Evolutionary conservation across 2,888 invertebrate species (phyloP).

Genomic region (Drosophila sordidapex): DNA sequence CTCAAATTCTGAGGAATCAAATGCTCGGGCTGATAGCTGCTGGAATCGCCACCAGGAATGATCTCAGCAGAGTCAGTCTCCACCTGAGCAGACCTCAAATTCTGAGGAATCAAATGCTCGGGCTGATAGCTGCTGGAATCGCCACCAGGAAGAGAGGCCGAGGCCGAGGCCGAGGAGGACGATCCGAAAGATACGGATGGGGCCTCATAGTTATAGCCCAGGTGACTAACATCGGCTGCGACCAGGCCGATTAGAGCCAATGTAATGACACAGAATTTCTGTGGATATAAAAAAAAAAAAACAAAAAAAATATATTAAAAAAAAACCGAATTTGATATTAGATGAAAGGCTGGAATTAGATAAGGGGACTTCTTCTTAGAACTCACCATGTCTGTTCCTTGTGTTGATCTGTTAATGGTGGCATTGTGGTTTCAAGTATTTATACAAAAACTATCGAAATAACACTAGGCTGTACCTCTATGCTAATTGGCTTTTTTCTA

Average conservation of each 20-base stretch:
- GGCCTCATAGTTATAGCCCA: slow-evolving; percentile 60
- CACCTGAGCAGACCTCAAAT: not conserved
- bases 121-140: slow-evolving; percentile 50
- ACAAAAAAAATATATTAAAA: not conserved
- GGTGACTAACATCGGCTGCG: slow-evolving; percentile 76
- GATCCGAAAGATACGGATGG: slow-evolving; percentile 16
- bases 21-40: slow-evolving; percentile 41
- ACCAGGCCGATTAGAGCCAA: slow-evolving; percentile 62
- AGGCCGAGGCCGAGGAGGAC: not conserved
- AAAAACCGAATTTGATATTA: not conserved
- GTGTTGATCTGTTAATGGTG: slow-evolving; percentile 59
- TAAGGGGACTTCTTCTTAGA: slow-evolving; percentile 10
- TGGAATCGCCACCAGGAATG: slow-evolving; percentile 36
- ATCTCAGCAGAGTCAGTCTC: not conserved
- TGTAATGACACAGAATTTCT: slow-evolving; percentile 66
- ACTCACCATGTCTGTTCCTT: slow-evolving; percentile 60
- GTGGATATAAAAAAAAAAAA: not conserved
- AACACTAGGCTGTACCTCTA: slow-evolving; percentile 38
- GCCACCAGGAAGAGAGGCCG: slow-evolving; percentile 34
- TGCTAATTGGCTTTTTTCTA: slow-evolving; percentile 70
- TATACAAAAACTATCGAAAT: slow-evolving; percentile 54
- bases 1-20: slow-evolving; percentile 13
- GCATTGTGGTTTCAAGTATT: slow-evolving; percentile 54
- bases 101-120: slow-evolving; percentile 23
- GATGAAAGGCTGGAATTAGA: not conserved